Percentiles rank a stretch among this genome's conserved stretches.
Conservation (phyloP, 1,140 invertebrate genomes). For the Platorchestia sp. region DNA sequence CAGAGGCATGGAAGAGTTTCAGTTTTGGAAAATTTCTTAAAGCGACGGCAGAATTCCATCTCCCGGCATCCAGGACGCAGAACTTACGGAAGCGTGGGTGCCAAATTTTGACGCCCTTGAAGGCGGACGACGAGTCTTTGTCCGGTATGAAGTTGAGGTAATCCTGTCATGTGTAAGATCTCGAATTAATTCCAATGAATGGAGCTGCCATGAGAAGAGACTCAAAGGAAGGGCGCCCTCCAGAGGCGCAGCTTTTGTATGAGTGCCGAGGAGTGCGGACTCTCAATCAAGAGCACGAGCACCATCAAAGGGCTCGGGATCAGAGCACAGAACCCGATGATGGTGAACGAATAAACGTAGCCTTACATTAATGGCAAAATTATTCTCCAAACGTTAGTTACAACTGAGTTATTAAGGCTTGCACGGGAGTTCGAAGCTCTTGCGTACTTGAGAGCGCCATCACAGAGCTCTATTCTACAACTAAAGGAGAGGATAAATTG, state of each 20-base stretch:
- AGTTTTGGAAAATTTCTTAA: neutral
- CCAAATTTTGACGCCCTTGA: neutral
- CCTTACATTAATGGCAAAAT: neutral
- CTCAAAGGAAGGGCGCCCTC: constrained; percentile 40
- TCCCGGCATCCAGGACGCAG: neutral
- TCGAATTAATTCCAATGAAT: constrained; percentile 33
- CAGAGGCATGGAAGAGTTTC: neutral
- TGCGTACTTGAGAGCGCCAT: neutral
- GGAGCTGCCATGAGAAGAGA: constrained; percentile 3
- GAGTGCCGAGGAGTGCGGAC: neutral
- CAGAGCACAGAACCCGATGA: neutral
- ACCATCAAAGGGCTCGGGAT: constrained; percentile 6
- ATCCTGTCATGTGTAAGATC: constrained; percentile 24
- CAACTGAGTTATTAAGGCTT: neutral
- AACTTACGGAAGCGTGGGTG: neutral
- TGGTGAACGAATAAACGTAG: neutral
- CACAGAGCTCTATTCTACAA: neutral
- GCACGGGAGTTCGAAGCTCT: neutral
- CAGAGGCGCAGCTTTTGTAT: constrained; percentile 14
- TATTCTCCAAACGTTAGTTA: neutral
- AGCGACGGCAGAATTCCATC: neutral
- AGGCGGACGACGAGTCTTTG: neutral
- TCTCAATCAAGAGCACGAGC: neutral
- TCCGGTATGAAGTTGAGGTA: neutral
- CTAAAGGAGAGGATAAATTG: neutral